Evolutionary conservation across 2,113 vertebrate species (phyloP), one percentile per base, ranked within the genome.

Genomic region (rat (Rattus norvegicus)): DNA sequence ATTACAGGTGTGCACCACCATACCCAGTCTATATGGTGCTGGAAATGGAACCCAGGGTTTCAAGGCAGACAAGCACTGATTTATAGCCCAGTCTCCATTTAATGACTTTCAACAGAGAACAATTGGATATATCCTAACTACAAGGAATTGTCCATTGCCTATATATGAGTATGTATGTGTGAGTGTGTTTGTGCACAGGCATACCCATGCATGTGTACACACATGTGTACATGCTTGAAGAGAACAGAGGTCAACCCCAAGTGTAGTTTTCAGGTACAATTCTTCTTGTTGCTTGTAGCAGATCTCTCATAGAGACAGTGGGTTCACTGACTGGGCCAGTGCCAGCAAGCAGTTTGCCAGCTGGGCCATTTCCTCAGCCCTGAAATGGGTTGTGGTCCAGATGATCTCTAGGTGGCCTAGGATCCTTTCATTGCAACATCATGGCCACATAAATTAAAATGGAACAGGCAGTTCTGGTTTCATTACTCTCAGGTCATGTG

Each of bases 401-500:
- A 52, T 36, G 86, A 2, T 87, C 70, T 36, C 79, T 59, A 93
- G 84, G 67, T 69, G 67, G 56, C 39, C 67, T 79, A 49, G 33
- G 11, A 73, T 90, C 14, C 85, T 93, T 83, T 92, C 33, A 77
- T 84, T 88, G 43, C 26, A 96, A 49, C 70, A 63, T 24, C 76
- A 43, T 56, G 14, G 73, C 47, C 49, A 47, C 93, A 79, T 88
- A 54, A 28, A 70, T 80, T 75, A 39, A 93, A 93, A 90, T 56
- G n/a, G 24, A 95, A 84, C 28, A 52, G 88, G 75, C 79, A 39
- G 20, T 84, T 93, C 87, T 89, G n/a, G 79, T 90, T 96, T 93
- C 22, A 59, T 91, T 84, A 88, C 11, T 88, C 39, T 56, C 43
- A 69, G 73, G 49, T 93, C 92, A 86, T 72, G 52, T 91, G 81